A percentile compares a stretch with the other conserved stretches of the same genome.
Evolutionary conservation across 2,797 vertebrate genomes (phyloP).

Genomic region (Phylloscopus collybita): DNA sequence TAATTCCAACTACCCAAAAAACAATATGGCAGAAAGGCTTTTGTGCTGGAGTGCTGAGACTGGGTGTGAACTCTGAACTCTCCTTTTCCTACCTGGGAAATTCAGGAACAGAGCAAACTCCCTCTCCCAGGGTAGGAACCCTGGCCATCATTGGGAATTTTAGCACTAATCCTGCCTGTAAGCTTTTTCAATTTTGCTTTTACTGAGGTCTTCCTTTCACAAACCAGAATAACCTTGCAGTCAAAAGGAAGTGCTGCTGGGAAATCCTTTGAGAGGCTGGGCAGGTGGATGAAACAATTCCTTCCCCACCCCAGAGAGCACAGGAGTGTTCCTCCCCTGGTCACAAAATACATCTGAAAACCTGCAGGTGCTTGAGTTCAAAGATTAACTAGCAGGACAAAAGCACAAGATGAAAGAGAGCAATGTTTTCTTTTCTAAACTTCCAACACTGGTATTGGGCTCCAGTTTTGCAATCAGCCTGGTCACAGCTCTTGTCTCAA

Average conservation of each 20-base stretch:
- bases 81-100: background rate
- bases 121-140: background rate
- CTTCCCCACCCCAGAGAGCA: background rate
- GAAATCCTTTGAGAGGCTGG: background rate
- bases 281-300: constrained; percentile 20
- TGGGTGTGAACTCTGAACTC: background rate
- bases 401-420: background rate
- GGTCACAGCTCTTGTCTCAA: background rate
- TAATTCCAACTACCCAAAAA: background rate
- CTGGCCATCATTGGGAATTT: rapidly evolving
- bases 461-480: background rate
- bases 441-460: background rate
- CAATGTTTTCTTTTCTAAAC: background rate
- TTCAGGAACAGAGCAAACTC: background rate
- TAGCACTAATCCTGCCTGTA: background rate
- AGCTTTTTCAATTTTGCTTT: background rate
- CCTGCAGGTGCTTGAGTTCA: background rate
- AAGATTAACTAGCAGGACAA: background rate
- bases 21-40: background rate
- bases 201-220: background rate
- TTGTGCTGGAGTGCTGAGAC: background rate
- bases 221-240: background rate
- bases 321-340: background rate
- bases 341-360: background rate
- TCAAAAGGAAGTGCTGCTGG: background rate